Conservation (phyloP, 2,797 vertebrate genomes). For the Hypotaenidia philippensis region DNA sequence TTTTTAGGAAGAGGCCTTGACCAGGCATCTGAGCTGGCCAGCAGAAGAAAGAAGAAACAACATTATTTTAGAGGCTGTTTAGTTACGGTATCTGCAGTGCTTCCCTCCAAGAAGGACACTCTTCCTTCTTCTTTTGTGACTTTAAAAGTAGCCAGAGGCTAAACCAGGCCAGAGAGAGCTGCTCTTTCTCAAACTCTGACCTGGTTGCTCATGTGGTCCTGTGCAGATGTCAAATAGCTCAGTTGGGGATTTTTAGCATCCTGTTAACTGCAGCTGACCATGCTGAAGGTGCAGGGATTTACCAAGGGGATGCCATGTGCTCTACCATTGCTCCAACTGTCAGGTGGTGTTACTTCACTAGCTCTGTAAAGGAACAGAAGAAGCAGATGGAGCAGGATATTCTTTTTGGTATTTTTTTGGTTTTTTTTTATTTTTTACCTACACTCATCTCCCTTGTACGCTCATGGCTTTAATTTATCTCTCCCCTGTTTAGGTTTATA, state of each 20-base stretch:
- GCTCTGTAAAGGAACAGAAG: background rate
- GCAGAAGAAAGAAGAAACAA: slow-evolving; percentile 7
- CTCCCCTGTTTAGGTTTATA: background rate
- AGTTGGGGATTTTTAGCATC: background rate
- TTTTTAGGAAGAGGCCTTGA: background rate
- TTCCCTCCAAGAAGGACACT: background rate
- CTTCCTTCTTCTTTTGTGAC: background rate
- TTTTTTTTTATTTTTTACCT: background rate
- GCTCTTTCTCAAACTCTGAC: background rate
- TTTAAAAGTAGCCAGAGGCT: background rate
- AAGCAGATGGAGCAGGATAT: background rate
- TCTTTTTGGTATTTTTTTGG: background rate
- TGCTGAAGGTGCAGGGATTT: rapidly evolving
- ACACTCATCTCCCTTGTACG: background rate
- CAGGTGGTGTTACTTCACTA: background rate
- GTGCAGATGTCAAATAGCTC: background rate
- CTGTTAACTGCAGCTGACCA: background rate
- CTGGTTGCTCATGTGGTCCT: background rate
- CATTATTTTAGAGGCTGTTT: background rate
- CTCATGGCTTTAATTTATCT: background rate
- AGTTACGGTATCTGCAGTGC: background rate
- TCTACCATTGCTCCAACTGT: background rate
- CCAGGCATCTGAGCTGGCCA: background rate
- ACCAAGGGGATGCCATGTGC: background rate
- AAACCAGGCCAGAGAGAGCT: background rate